A percentile compares a stretch with the other conserved stretches of the same genome.
Conservation (phyloP, 2,888 invertebrate genomes). For the Epirrita christyi region DNA sequence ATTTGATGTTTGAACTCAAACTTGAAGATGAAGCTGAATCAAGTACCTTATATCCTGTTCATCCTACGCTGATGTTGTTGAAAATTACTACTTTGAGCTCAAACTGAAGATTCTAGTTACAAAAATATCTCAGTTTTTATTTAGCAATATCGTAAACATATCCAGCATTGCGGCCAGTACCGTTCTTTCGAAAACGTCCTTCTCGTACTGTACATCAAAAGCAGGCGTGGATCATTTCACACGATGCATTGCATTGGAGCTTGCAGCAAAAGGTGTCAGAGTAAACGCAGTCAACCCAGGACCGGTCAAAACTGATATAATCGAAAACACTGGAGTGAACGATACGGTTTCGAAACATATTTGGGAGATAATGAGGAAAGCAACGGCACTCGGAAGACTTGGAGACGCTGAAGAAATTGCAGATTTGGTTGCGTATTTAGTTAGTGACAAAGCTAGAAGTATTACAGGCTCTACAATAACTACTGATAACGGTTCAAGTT, state of each 20-base stretch:
- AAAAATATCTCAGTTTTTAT: too few species aligned
- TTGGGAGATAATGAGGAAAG: constrained; percentile 88
- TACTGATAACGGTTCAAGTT: constrained; percentile 42
- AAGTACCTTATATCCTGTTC: too few species aligned
- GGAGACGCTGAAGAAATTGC: constrained; percentile 76
- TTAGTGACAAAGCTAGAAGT: constrained; percentile 85
- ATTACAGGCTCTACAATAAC: constrained; percentile 88
- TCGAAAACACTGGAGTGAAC: constrained; percentile 29
- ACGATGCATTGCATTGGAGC: constrained; percentile 91
- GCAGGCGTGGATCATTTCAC: constrained; percentile 92
- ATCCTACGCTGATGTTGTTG: too few species aligned
- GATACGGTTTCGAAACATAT: constrained; percentile 51
- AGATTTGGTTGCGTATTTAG: constrained; percentile 91
- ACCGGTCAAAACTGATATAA: constrained; percentile 83
- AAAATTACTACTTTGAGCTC: too few species aligned
- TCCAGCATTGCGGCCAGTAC: constrained; percentile 42
- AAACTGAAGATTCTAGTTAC: too few species aligned
- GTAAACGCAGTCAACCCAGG: constrained; percentile 95
- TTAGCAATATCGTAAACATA: constrained; percentile 52
- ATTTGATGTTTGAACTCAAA: too few species aligned
- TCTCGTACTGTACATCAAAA: constrained; percentile 46
- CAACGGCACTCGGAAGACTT: constrained; percentile 92
- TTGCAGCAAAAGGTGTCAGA: constrained; percentile 89
- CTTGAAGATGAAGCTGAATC: too few species aligned
- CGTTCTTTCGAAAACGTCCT: constrained; percentile 12